A percentile compares a stretch with the other conserved stretches of the same genome.
Conservation (phyloP, 2,888 invertebrate genomes). For the Aproaerema taeniolella region DNA sequence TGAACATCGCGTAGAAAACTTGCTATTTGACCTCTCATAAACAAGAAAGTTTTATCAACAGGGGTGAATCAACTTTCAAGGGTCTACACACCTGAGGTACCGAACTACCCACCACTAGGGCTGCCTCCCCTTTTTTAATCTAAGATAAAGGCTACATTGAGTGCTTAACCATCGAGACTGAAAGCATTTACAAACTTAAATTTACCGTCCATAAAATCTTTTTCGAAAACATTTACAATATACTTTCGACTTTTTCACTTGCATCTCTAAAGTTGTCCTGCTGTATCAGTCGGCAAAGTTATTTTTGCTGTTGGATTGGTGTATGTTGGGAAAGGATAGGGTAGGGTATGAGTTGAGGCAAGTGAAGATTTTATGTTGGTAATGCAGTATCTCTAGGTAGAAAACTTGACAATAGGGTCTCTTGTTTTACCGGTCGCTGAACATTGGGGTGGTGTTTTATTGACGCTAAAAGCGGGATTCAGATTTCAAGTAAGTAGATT, state of each 20-base stretch:
- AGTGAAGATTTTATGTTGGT: conserved; percentile 28
- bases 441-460: conserved; percentile 23
- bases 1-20: too few species aligned
- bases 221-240: conserved; percentile 10
- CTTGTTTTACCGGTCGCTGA: conserved; percentile 69
- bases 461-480: too few species aligned
- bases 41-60: neutral
- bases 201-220: conserved; percentile 18
- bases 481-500: too few species aligned
- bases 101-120: conserved; percentile 25
- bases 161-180: conserved; percentile 62
- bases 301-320: conserved; percentile 13
- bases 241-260: conserved; percentile 7
- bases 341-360: conserved; percentile 23
- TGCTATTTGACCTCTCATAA: too few species aligned
- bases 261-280: conserved; percentile 26
- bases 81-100: conserved; percentile 33
- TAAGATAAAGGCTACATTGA: conserved; percentile 73
- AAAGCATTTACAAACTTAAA: conserved; percentile 27
- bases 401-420: conserved; percentile 63
- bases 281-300: conserved; percentile 30
- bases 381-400: conserved; percentile 55
- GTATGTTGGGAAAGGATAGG: conserved; percentile 9
- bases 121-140: conserved; percentile 64
- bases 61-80: conserved; percentile 14